Base-by-base conservation (phyloP, 1,140 invertebrate species). In the Venustaconcha ellipsiformis region DNA sequence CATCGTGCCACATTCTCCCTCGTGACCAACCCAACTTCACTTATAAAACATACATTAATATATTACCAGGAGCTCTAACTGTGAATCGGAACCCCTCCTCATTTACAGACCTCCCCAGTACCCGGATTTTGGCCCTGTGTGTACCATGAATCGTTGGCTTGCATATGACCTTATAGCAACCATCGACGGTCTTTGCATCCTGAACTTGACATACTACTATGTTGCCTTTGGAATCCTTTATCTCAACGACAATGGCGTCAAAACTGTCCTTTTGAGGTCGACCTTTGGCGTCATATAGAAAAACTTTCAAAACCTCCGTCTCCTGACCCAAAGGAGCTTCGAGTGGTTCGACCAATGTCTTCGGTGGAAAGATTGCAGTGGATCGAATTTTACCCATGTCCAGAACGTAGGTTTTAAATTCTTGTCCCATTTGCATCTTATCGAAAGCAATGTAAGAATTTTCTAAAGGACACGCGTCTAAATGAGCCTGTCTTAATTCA, bases 361-460 rank as follows among this genome's bases (percentile, higher is more conserved):
- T 81, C 1, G 80, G 80, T 15, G 80, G 80, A 48, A 74, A 81
- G 23, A 81, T 79, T 1, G 80, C 77, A 0, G 80, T 79, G 12
- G 78, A 81, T 56, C 80, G 65, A 59, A 81, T 79, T 30, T 81
- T 72, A 0, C 80, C 80, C 80, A 81, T 81, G 13, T 67, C 74
- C 12, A 79, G 20, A 48, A 78, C 74, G 57, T 74, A 81, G 30
- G 60, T 67, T 56, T 79, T 81, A 57, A 81, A 81, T 12, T 74
- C 71, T 15, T 72, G 69, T 15, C 80, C 80, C 74, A 81, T 77
- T 4, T 72, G 26, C 30, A 75, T 71, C 57, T 77, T 73, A 55
- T 81, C 80, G 70, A 81, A 81, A 3, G 77, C 74, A 12, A 81
- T 65, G 37, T 77, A 81, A 14, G 80, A 81, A 66, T 79, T 81